Base-by-base conservation (phyloP, 1,140 invertebrate genomes). In the Eurytemora carolleeae region DNA sequence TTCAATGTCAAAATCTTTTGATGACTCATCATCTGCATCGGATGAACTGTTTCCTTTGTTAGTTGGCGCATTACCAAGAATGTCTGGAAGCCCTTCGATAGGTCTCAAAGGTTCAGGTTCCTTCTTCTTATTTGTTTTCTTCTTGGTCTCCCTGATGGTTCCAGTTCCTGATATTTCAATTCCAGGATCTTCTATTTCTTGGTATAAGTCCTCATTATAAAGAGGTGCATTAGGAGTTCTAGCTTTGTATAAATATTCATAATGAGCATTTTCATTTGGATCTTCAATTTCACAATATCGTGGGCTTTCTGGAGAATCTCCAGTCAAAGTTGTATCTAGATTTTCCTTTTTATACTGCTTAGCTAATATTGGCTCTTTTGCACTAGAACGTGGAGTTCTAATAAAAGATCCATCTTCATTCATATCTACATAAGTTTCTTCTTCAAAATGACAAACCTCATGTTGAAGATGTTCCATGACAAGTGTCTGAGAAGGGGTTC, bases 1-100 rank as follows among this genome's bases (percentile, higher is more conserved):
- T 44, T 44, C 7, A 44, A 44, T 44, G 65, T 84, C 81, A 52
- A 83, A 69, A 67, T 88, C 84, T 70, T 85, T 85, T 0, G 82
- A 84, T 12, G 80, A 81, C 72, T 88, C 86, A 71, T 89, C 86
- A 67, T 89, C 86, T 0, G 57, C 57, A 58, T 58, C 57, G 15
- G 15, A 24, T 12, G 57, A 58, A n/a, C 20, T 23, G 23, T 58
- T 18, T 15, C 19, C 24, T 24, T 25, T 21, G 19, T 24, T n/a
- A 12, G 57, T 25, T 20, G 57, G 57, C 12, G 57, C 24, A 19
- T 58, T 58, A 3, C 57, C 57, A 3, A 61, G 18, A 16, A 61
- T 61, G 23, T 61, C 59, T 21, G 59, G 59, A 16, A 61, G 59
- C 2, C 44, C 44, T 24, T 55, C 52, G 24, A 57, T 57, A 23